Percentiles rank a stretch among this genome's conserved stretches.
phyloP scores from a whole-genome alignment of 1,140 invertebrate genomes.

The Ladona fulva region DNA sequence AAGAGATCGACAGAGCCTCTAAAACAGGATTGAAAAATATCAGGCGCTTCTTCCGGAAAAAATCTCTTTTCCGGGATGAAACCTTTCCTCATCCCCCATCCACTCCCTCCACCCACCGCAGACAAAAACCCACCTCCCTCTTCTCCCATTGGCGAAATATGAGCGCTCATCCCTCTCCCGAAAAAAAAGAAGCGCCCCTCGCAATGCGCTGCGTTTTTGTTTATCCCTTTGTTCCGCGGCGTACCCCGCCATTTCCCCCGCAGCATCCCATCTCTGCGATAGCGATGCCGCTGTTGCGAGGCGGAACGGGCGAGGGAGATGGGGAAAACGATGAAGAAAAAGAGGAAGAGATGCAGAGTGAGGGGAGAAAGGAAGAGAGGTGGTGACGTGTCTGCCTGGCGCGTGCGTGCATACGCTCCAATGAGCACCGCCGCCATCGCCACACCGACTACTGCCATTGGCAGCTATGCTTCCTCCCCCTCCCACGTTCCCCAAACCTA shows the following conservation, averaged over 20 bases:
- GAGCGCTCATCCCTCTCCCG: not conserved
- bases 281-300: not conserved
- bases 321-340: not conserved
- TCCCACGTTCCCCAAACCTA: not conserved
- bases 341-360: not conserved
- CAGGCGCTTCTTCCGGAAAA: not conserved
- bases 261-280: not conserved
- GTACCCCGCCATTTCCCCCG: not conserved
- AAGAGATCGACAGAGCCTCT: too few species aligned
- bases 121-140: not conserved
- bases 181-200: not conserved
- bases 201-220: not conserved
- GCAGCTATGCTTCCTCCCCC: not conserved
- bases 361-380: not conserved
- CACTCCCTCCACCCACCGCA: not conserved
- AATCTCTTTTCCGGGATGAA: not conserved
- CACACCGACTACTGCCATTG: slow-evolving; percentile 2
- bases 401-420: slow-evolving; percentile 5
- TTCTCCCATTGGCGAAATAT: not conserved
- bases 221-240: not conserved
- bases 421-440: not conserved
- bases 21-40: not conserved
- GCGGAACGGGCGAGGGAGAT: not conserved
- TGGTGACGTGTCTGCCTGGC: slow-evolving; percentile 1
- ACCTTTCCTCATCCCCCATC: not conserved